Conservation (phyloP, 2,888 invertebrate genomes). For the Melipona beecheii region DNA sequence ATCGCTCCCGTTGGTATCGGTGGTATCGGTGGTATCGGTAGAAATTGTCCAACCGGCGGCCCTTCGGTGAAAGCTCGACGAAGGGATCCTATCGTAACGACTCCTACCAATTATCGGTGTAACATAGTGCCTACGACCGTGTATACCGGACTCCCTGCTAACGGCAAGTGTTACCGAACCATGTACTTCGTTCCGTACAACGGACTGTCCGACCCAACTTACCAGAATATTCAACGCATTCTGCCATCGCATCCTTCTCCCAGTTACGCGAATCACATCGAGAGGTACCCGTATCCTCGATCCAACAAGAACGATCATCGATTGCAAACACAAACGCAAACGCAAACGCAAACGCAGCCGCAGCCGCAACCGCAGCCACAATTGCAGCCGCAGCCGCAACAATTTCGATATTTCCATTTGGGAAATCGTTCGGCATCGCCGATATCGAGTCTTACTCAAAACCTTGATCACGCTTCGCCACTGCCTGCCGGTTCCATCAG, state of each 20-base stretch:
- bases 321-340: slow-evolving; percentile 53
- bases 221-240: slow-evolving; percentile 82
- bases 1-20: slow-evolving; percentile 4
- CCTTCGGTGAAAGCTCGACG: slow-evolving; percentile 58
- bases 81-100: slow-evolving; percentile 20
- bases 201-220: slow-evolving; percentile 80
- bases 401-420: slow-evolving; percentile 75
- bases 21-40: slow-evolving; percentile 11
- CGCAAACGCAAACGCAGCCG: slow-evolving; percentile 53
- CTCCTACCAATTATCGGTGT: slow-evolving; percentile 74
- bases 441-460: slow-evolving; percentile 19
- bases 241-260: slow-evolving; percentile 76
- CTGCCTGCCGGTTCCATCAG: slow-evolving; percentile 3
- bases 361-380: slow-evolving; percentile 54
- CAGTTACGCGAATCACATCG: slow-evolving; percentile 80
- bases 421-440: slow-evolving; percentile 61
- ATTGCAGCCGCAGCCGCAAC: slow-evolving; percentile 50
- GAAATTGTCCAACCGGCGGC: slow-evolving; percentile 54
- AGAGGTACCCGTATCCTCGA: slow-evolving; percentile 81
- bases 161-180: slow-evolving; percentile 81
- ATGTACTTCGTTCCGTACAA: slow-evolving; percentile 83
- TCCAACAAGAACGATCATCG: slow-evolving; percentile 59
- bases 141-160: slow-evolving; percentile 31
- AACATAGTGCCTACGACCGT: slow-evolving; percentile 65
- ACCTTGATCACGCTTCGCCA: slow-evolving; percentile 4